Percentiles rank a stretch among this genome's conserved stretches.
These are phyloP conservation scores for Melanotaenia pygmaea DNA, from an alignment of 2,797 vertebrate species.

Conservation along the genomic window DNA sequence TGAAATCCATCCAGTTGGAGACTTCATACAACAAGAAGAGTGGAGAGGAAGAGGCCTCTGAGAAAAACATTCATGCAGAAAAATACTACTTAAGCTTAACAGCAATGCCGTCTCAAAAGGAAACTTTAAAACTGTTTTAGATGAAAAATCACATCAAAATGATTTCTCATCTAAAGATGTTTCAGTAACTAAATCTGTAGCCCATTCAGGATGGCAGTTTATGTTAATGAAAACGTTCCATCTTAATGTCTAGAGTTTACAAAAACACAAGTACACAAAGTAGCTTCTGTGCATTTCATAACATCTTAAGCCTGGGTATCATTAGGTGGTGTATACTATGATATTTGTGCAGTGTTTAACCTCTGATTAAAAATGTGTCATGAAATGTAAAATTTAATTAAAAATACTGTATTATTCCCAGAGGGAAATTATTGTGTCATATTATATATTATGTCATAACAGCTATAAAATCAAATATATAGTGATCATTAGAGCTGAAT, in stretches of 20 bases:
- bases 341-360: neutral
- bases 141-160: constrained; percentile 48
- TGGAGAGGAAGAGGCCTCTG: neutral
- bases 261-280: constrained; percentile 45
- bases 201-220: constrained; percentile 53
- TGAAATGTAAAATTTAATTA: too few relatives aligned
- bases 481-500: neutral
- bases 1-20: constrained; percentile 22
- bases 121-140: constrained; percentile 8
- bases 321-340: neutral
- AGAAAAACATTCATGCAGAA: constrained; percentile 12
- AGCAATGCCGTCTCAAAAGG: constrained; percentile 10
- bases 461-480: neutral
- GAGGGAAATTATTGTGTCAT: too few relatives aligned
- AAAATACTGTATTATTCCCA: too few relatives aligned
- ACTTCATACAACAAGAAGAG: constrained; percentile 14
- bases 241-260: constrained; percentile 19
- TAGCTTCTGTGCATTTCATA: constrained; percentile 22
- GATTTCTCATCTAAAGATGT: constrained; percentile 33
- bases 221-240: constrained; percentile 47
- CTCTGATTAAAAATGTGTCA: neutral
- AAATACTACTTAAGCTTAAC: constrained; percentile 11
- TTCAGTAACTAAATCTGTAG: constrained; percentile 51
- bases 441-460: neutral
- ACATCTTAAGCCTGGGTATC: neutral